These are phyloP conservation scores for Apamea crenata DNA, from an alignment of 2,888 invertebrate genomes.

Conservation along the genomic window DNA sequence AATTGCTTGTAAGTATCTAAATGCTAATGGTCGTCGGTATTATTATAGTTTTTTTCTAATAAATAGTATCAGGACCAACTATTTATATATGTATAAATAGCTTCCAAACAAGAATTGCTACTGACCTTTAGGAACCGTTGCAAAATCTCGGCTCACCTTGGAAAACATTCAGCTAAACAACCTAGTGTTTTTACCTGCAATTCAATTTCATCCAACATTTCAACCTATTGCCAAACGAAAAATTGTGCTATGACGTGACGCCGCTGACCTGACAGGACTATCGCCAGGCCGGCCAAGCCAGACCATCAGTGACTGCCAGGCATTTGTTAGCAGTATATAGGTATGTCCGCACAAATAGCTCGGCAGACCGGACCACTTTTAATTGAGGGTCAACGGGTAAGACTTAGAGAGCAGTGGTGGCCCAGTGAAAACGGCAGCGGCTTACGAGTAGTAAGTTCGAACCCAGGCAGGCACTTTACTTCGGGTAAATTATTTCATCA, in stretches of 20 bases:
- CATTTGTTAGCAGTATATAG: neutral
- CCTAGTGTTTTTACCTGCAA: neutral
- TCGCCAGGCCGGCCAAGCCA: too few species aligned
- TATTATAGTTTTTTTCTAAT: neutral
- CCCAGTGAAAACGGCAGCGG: too few species aligned
- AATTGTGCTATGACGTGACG: neutral
- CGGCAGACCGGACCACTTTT: neutral
- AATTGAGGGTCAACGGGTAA: neutral
- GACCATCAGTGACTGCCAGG: neutral
- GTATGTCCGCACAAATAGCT: neutral
- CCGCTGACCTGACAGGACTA: neutral
- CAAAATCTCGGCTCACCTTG: conserved; percentile 21
- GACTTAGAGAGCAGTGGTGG: neutral
- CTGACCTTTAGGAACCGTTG: conserved; percentile 25
- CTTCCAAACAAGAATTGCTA: conserved; percentile 23
- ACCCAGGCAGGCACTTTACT: neutral
- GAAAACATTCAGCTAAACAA: neutral
- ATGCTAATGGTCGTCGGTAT: neutral
- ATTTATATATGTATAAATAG: neutral
- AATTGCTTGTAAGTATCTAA: neutral
- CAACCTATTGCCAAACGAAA: neutral
- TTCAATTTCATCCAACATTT: neutral
- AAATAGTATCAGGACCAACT: neutral
- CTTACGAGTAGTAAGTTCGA: neutral
- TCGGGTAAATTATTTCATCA: neutral